These are phyloP conservation scores for Notothenia coriiceps DNA, from an alignment of 2,113 vertebrate genomes.

Conservation along the genomic window DNA sequence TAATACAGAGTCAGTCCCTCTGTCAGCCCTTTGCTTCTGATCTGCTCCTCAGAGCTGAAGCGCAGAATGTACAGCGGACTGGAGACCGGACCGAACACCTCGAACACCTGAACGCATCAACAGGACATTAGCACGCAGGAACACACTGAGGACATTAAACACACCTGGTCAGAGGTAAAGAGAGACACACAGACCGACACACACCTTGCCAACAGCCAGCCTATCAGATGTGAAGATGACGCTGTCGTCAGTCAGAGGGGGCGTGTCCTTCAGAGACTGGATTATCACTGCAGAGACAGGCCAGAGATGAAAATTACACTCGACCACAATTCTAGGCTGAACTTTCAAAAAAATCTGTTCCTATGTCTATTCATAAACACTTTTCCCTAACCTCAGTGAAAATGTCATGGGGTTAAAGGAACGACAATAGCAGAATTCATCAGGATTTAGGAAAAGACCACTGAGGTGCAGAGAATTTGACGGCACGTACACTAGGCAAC, in stretches of 20 bases:
- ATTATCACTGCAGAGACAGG: constrained; percentile 86
- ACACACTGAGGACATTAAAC: background rate
- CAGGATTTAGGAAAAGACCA: too few relatives aligned
- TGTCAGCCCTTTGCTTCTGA: constrained; percentile 85
- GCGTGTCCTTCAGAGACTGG: constrained; percentile 89
- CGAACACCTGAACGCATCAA: constrained; percentile 89
- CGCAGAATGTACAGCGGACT: constrained; percentile 93
- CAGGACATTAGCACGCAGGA: background rate
- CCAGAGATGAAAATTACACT: background rate
- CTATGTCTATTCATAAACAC: too few relatives aligned
- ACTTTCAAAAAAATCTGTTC: too few relatives aligned
- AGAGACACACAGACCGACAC: constrained; percentile 15
- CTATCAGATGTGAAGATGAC: constrained; percentile 89
- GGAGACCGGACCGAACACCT: constrained; percentile 94
- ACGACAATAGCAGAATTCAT: too few relatives aligned
- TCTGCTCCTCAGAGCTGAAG: constrained; percentile 90
- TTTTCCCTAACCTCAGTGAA: too few relatives aligned
- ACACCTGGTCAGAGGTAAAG: background rate
- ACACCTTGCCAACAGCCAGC: constrained; percentile 89
- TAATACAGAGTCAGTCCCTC: constrained; percentile 89
- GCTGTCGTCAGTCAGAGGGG: constrained; percentile 91
- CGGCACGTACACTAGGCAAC: too few relatives aligned
- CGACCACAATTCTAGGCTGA: background rate
- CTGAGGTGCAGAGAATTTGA: too few relatives aligned
- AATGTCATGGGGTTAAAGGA: too few relatives aligned